Base-by-base conservation (phyloP, 2,888 invertebrate genomes). In the Serrognathus titanus region DNA sequence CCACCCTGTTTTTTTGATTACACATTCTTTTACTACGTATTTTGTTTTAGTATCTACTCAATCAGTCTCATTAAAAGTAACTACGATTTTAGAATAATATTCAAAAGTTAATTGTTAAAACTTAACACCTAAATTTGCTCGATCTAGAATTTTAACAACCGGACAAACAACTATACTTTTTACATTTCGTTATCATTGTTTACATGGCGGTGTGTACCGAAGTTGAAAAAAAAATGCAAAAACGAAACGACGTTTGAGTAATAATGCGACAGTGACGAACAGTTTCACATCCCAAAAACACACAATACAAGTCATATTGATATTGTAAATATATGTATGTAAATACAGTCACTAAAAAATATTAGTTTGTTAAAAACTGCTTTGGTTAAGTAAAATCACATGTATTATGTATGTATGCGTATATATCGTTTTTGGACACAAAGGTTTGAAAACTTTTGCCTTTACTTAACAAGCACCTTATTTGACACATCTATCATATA, bases 311-410 rank as follows among this genome's bases (percentile, higher is more conserved):
- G 43, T 20, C 43, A 43, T 43, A 43, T 16, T 43, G 43, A 43
- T 43, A 43, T 43, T 43, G 43, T 43, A 43, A 51, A 51, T 10
- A 46, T 58, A 48, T 37, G 53, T 55, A 38, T 48, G 37, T 49
- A 49, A 47, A 55, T 55, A 53, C 48, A 13, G 24, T 53, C 49
- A 48, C 39, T 41, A 16, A 53, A 57, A 53, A 59, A 53, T 56
- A 56, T 53, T 56, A 53, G 48, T 59, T 55, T 59, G 52, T 52
- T 53, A 56, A 39, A 51, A 43, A 43, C 57, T 61, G 60, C 63
- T 64, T 64, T 63, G 63, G 62, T 63, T 64, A 64, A 61, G 57
- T 58, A 60, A 62, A 59, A 66, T 64, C 66, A 64, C 65, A 63
- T 61, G 61, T 61, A 59, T 48, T 46, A 37, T 24, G 11, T 38